Evolutionary conservation across 2,113 vertebrate genomes (phyloP).

Genomic region (Budorcas taxicolor): DNA sequence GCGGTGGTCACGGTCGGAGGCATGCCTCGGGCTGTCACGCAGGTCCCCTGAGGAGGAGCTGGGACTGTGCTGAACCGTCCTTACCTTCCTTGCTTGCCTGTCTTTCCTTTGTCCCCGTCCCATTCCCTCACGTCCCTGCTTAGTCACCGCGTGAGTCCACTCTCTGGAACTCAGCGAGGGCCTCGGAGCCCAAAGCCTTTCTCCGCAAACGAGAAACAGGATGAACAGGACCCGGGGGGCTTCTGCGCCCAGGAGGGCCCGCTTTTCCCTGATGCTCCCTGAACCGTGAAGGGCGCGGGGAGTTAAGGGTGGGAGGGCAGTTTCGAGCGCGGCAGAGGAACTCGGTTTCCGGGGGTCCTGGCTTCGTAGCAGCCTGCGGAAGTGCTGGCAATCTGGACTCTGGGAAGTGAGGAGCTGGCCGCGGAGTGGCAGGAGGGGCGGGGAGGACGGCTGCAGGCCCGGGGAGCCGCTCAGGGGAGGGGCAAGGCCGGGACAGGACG

Average conservation of each 20-base stretch:
- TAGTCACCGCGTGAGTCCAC: neutral
- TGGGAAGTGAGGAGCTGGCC: neutral
- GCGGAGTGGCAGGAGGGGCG: neutral
- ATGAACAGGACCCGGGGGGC: neutral
- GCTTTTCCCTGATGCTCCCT: neutral
- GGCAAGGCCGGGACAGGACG: neutral
- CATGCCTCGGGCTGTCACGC: no score
- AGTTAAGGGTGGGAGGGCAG: neutral
- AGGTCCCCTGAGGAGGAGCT: neutral
- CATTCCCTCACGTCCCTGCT: accelerated
- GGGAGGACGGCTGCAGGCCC: neutral
- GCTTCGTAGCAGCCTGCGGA: neutral
- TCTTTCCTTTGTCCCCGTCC: neutral
- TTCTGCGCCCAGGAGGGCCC: neutral
- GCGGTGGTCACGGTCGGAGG: neutral
- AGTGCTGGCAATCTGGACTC: neutral
- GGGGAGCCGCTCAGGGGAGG: neutral
- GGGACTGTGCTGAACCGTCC: neutral
- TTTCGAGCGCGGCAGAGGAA: accelerated
- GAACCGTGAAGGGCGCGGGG: neutral
- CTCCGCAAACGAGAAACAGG: neutral
- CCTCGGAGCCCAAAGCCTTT: neutral
- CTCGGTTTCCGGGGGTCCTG: neutral
- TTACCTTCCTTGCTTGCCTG: neutral
- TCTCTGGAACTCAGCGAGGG: neutral